These are phyloP conservation scores for Stenodera caucasica DNA, from an alignment of 2,888 invertebrate genomes.

Conservation along the genomic window DNA sequence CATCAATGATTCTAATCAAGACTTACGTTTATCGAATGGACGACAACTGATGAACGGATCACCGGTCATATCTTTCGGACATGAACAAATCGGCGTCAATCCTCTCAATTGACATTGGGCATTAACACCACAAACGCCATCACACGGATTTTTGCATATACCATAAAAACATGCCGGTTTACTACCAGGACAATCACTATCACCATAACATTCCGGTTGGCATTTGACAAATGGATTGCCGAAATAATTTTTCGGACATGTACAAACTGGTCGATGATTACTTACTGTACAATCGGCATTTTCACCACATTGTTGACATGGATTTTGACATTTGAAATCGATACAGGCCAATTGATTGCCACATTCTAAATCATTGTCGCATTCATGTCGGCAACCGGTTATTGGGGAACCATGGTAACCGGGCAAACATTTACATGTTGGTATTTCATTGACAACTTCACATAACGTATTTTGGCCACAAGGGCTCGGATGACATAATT, in stretches of 20 bases:
- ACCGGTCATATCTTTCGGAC: constrained; percentile 84
- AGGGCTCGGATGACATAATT: constrained; percentile 80
- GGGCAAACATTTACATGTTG: constrained; percentile 77
- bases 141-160: constrained; percentile 82
- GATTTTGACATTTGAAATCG: constrained; percentile 73
- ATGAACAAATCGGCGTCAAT: constrained; percentile 81
- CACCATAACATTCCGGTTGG: constrained; percentile 77
- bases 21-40: constrained; percentile 75
- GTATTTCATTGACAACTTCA: constrained; percentile 73
- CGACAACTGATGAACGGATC: constrained; percentile 82
- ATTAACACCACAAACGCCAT: constrained; percentile 75
- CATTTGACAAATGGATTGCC: constrained; percentile 79
- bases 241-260: constrained; percentile 72
- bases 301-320: constrained; percentile 75
- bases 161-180: constrained; percentile 81
- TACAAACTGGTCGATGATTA: constrained; percentile 76
- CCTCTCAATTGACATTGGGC: constrained; percentile 80
- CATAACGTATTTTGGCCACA: constrained; percentile 82
- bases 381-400: constrained; percentile 79
- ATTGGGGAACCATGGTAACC: constrained; percentile 78
- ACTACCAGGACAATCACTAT: constrained; percentile 75
- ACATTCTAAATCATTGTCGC: constrained; percentile 77
- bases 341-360: constrained; percentile 71
- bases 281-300: constrained; percentile 78
- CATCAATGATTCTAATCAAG: too few relatives aligned